These are phyloP conservation scores for Papilio gigon DNA, from an alignment of 2,888 invertebrate genomes.

Conservation along the genomic window DNA sequence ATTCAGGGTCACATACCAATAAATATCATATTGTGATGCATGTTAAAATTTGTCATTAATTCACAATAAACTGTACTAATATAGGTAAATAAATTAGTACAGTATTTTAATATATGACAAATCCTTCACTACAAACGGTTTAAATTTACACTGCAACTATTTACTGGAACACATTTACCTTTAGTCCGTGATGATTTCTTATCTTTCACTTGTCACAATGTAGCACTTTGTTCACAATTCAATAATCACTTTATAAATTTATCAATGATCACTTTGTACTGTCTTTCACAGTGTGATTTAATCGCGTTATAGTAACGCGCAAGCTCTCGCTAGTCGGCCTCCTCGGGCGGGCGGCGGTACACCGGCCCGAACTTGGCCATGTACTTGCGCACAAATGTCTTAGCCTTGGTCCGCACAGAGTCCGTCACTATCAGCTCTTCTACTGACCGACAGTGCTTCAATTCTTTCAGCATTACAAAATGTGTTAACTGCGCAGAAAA, in stretches of 20 bases:
- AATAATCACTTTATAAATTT: neutral
- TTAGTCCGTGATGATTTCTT: neutral
- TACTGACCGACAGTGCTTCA: constrained; percentile 94
- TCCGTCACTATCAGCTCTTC: constrained; percentile 94
- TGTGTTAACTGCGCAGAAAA: constrained; percentile 87
- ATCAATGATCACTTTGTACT: neutral
- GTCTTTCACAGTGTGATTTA: constrained; percentile 24
- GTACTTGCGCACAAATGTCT: constrained; percentile 96
- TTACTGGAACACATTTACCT: neutral
- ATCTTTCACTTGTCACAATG: neutral
- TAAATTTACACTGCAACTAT: too few relatives aligned
- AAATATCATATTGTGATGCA: neutral
- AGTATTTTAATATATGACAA: too few relatives aligned
- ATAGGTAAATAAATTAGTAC: neutral
- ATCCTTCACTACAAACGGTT: too few relatives aligned
- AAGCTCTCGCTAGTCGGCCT: constrained; percentile 71
- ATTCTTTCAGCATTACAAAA: constrained; percentile 96
- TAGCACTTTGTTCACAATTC: neutral
- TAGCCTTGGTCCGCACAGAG: constrained; percentile 96
- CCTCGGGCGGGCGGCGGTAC: constrained; percentile 87
- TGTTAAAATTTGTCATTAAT: too few relatives aligned
- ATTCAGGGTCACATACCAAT: too few relatives aligned
- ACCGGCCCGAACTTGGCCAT: constrained; percentile 96
- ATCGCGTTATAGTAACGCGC: constrained; percentile 41
- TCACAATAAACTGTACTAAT: neutral